phyloP scores from a whole-genome alignment of 2,888 invertebrate species.

The Chymomyza fuscimana region DNA sequence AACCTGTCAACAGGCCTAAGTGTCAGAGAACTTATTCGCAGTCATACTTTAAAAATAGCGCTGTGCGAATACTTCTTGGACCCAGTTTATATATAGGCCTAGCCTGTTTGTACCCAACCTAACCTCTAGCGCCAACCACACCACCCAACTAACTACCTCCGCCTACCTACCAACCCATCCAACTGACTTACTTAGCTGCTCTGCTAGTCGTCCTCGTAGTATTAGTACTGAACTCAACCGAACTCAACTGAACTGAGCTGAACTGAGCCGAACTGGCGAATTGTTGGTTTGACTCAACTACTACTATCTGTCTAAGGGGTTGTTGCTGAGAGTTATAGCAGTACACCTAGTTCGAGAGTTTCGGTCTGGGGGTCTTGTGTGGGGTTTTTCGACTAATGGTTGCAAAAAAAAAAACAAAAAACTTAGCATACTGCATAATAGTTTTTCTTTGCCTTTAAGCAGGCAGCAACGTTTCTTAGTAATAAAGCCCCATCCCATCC shows the following conservation, averaged over 20 bases:
- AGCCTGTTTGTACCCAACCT: background rate
- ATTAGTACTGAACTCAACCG: constrained; percentile 52
- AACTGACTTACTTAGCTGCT: constrained; percentile 48
- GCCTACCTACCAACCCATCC: background rate
- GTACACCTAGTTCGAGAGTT: background rate
- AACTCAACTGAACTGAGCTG: constrained; percentile 43
- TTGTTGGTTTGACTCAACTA: background rate
- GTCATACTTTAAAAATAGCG: too few species aligned
- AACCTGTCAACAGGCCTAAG: too few species aligned
- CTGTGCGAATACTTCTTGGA: too few species aligned
- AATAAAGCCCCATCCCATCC: too few species aligned
- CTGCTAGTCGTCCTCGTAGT: constrained; percentile 13
- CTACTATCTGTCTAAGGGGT: background rate
- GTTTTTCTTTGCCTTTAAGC: background rate
- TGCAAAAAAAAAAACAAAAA: background rate
- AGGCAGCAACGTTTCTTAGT: background rate
- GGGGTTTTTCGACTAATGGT: background rate
- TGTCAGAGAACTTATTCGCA: too few species aligned
- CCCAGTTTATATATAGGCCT: background rate
- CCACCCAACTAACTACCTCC: background rate
- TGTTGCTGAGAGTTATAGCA: background rate
- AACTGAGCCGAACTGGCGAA: constrained; percentile 14
- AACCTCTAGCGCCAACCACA: background rate
- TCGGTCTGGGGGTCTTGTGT: background rate
- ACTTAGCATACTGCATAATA: background rate